phyloP scores from a whole-genome alignment of 2,113 vertebrate species.

The Eulacestoma nigropectus region DNA sequence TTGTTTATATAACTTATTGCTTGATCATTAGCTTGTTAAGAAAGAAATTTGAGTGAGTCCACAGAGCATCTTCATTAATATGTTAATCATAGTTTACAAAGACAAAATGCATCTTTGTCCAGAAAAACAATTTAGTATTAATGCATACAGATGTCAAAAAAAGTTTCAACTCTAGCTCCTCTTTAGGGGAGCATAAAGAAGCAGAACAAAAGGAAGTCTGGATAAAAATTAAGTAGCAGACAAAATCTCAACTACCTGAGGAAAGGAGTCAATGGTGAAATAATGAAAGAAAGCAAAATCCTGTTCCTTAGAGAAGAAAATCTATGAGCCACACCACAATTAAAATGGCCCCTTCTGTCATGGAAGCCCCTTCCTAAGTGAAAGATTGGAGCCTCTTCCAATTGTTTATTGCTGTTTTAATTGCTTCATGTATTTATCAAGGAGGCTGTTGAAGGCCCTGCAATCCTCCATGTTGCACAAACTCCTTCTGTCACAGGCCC shows the following conservation, averaged over 20 bases:
- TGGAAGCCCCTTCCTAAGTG: background rate
- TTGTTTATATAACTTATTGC: background rate
- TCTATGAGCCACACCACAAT: background rate
- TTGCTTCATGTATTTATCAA: background rate
- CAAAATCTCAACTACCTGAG: background rate
- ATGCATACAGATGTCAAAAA: background rate
- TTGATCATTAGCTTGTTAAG: background rate
- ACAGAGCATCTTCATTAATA: background rate
- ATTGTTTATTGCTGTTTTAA: background rate
- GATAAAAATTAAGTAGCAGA: background rate
- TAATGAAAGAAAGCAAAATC: background rate
- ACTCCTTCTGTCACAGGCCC: background rate
- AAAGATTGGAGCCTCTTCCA: background rate
- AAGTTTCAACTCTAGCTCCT: background rate
- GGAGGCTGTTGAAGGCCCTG: background rate
- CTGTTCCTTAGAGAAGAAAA: background rate
- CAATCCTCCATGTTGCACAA: background rate
- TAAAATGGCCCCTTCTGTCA: background rate
- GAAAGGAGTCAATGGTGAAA: background rate
- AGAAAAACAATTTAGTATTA: background rate
- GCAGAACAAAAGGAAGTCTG: background rate
- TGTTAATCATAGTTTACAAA: background rate
- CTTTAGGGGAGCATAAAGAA: background rate
- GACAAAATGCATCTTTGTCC: background rate
- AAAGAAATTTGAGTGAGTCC: background rate